Evolutionary conservation across 2,888 invertebrate species (phyloP), one percentile per base, ranked within the genome.

Genomic region (Proisotoma minuta): DNA sequence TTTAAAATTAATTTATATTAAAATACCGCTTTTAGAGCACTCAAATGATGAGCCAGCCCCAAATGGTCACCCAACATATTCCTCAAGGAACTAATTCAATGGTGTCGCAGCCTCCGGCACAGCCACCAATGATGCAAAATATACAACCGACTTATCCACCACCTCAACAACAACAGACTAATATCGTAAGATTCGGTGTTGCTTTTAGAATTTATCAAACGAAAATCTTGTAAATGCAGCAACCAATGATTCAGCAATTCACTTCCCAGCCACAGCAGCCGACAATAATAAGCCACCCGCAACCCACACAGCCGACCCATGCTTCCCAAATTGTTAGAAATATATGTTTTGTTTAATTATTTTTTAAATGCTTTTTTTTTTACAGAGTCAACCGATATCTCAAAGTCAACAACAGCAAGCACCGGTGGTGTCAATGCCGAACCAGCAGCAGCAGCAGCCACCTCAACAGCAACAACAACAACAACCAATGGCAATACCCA

Each of bases 401-500:
- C 53, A 58, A 40, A 43, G 53, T 15, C 64, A 67, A 51, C 67
- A 61, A 40, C 64, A 65, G 24, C 8, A 59, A 48, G 82, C 77
- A 79, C 80, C 54, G 73, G 78, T 40, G 81, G 81, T 68, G 71
- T 81, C 77, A 78, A 61, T 82, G 82, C 75, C 79, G 76, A 72
- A 18, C 18, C 54, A 54, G 39, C 12, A 18, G 12, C 10, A 27
- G 34, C 80, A 82, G 69, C 79, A 81, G 63, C 81, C 81, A 60
- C 80, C 81, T 79, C 78, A 81, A 66, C 78, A 80, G 50, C 54
- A 57, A 51, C 60, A 64, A 56, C 66, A 63, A 49, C 69, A 69
- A 39, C 82, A 82, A 73, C 76, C 81, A 60, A 81, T 82, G 61
- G 78, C 81, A 60, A 77, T 81, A 27, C 82, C 62, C 39, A n/a